A percentile compares a stretch with the other conserved stretches of the same genome.
Evolutionary conservation across 2,888 invertebrate species (phyloP).

Genomic region (Leptopilina drosophilae): DNA sequence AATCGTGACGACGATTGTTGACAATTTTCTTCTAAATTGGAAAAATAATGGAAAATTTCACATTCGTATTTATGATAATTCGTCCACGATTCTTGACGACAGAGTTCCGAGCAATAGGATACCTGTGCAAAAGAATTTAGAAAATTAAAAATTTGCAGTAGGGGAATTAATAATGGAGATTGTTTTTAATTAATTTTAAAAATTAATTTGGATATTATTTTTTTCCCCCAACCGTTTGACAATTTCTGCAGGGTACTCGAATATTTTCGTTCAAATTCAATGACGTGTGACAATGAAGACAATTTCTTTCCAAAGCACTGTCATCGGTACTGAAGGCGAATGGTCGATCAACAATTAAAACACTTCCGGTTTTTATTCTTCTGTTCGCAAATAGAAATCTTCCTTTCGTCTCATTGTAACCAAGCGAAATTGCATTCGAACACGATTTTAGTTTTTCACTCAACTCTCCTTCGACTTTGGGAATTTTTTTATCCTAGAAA

Average conservation of each 20-base stretch:
- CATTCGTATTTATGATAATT: conserved; percentile 76
- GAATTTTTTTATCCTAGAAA: conserved; percentile 31
- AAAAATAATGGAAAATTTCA: conserved; percentile 68
- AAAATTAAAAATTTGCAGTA: conserved; percentile 9
- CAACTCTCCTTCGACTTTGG: conserved; percentile 56
- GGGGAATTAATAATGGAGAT: too few relatives aligned
- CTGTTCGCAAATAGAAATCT: conserved; percentile 75
- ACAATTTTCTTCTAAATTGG: conserved; percentile 52
- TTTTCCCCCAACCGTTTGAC: conserved; percentile 67
- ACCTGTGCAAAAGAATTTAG: conserved; percentile 65
- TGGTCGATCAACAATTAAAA: conserved; percentile 70
- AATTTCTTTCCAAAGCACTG: conserved; percentile 67
- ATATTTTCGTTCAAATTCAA: conserved; percentile 59
- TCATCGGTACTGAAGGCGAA: conserved; percentile 70
- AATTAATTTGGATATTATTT: background rate
- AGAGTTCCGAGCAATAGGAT: conserved; percentile 73
- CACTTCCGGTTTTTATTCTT: conserved; percentile 74
- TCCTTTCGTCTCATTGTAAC: conserved; percentile 67
- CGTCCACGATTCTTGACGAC: conserved; percentile 69
- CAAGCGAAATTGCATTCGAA: conserved; percentile 66
- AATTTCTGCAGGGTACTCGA: conserved; percentile 68
- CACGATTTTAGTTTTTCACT: conserved; percentile 64
- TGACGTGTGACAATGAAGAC: conserved; percentile 69
- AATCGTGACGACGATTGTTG: conserved; percentile 63
- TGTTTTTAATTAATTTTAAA: too few relatives aligned